Percentiles rank a stretch among this genome's conserved stretches.
Evolutionary conservation across 23 tunicate species (phyloP).

Genomic region (Halocynthia aurantium): DNA sequence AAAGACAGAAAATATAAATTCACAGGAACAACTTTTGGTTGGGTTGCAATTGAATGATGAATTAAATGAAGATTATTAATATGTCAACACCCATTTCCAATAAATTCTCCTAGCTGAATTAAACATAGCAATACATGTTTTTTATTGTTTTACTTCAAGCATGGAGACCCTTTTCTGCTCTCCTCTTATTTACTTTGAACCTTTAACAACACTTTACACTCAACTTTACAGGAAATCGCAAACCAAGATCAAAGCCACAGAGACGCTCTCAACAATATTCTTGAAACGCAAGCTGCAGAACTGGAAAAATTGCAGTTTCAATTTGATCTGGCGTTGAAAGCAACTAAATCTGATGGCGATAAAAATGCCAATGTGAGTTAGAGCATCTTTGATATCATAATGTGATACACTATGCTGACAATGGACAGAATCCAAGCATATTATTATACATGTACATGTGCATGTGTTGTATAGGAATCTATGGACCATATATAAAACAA

Average conservation of each 20-base stretch:
- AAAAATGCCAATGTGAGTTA: conserved; percentile 38
- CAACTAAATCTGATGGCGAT: conserved; percentile 28
- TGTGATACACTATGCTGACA: too few species aligned
- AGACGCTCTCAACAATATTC: conserved; percentile 39
- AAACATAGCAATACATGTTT: too few species aligned
- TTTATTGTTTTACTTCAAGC: too few species aligned
- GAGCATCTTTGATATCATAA: too few species aligned
- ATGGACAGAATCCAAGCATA: background rate
- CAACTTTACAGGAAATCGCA: conserved; percentile 40
- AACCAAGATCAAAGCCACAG: conserved; percentile 46
- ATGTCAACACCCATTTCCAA: too few species aligned
- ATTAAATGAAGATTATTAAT: too few species aligned
- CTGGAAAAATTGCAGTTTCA: conserved; percentile 45
- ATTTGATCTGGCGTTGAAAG: conserved; percentile 53
- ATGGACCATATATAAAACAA: background rate
- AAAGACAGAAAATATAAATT: too few species aligned
- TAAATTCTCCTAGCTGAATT: too few species aligned
- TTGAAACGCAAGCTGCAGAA: conserved; percentile 41
- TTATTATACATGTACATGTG: background rate
- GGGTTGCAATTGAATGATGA: too few species aligned
- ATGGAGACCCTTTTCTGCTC: too few species aligned
- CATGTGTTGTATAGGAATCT: background rate
- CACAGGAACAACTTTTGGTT: too few species aligned
- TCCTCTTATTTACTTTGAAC: too few species aligned
- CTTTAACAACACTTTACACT: background rate